Conservation (phyloP, 1,140 invertebrate genomes). For the Olivierus martensii region DNA sequence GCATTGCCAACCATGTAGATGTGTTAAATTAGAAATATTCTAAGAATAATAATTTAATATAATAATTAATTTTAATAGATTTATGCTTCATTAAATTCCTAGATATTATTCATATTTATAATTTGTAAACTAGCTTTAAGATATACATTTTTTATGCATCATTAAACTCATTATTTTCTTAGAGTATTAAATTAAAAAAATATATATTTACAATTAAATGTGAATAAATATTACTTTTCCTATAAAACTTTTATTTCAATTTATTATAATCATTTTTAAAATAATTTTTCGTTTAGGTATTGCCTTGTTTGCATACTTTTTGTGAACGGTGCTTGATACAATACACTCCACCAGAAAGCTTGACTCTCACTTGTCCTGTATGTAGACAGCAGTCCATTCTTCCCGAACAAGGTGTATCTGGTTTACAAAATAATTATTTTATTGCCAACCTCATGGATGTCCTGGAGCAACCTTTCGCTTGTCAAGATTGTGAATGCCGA, state of each 20-base stretch:
- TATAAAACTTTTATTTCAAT: neutral
- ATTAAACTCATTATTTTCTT: too few species aligned
- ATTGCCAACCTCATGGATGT: slow-evolving; percentile 35
- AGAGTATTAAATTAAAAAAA: too few species aligned
- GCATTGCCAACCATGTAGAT: too few species aligned
- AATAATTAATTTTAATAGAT: too few species aligned
- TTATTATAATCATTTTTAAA: neutral
- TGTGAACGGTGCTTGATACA: slow-evolving; percentile 30
- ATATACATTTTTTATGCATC: too few species aligned
- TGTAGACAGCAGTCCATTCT: slow-evolving; percentile 41
- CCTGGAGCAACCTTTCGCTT: slow-evolving; percentile 22
- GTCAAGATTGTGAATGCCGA: slow-evolving; percentile 20
- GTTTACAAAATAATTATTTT: slow-evolving; percentile 37
- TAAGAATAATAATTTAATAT: too few species aligned
- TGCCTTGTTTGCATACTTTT: slow-evolving; percentile 36
- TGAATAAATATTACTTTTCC: neutral
- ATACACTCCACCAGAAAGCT: slow-evolving; percentile 32
- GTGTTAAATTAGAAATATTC: too few species aligned
- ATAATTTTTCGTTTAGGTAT: slow-evolving; percentile 26
- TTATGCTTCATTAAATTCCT: too few species aligned
- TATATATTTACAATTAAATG: neutral
- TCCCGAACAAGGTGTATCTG: slow-evolving; percentile 36
- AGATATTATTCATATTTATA: too few species aligned
- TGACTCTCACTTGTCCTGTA: slow-evolving; percentile 40
- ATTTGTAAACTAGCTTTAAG: too few species aligned